Evolutionary conservation across 2,888 invertebrate genomes (phyloP), one percentile per base, ranked within the genome.

Genomic region (Zaprionus obscuricornis): DNA sequence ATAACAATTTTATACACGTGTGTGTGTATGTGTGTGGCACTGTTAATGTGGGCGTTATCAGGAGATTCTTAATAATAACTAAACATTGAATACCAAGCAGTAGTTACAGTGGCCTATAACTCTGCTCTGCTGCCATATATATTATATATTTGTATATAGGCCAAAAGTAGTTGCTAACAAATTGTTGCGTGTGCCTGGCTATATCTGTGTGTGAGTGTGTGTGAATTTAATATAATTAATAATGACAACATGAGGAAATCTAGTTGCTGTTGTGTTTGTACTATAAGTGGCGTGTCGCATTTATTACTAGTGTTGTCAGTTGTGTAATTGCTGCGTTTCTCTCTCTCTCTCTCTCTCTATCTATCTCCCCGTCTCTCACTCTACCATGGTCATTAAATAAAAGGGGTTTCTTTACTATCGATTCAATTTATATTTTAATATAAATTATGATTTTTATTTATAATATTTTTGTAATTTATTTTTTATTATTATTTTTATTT

Each of bases 191-290:
- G 20, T 43, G 13, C 31, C 11, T 4, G 3, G 2, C 13, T 56
- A 33, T 26, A 39, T 18, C 16, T 33, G 0, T 22, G 11, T 20
- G 45, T 50, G 63, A 47, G 31, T 42, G 14, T 26, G 13, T 50
- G 33, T 71, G 56, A 59, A 56, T 84, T 85, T 64, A 75, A 66
- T 84, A 72, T 79, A 79, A 79, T 85, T 85, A 84, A 47, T 51
- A 68, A 59, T 72, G 84, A 71, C 84, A 84, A 84, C 64, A 85
- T n/a, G n/a, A 55, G 39, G 51, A 45, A 42, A 59, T 34, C 40
- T 39, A 8, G 4, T 5, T 22, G 7, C 7, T 7, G 22, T 31
- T 1, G 59, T 34, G 5, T 5, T 24, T n/a, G n/a, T n/a, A n/a
- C n/a, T n/a, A n/a, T 34, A 37, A 31, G 45, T 72, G 34, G 31